phyloP scores from a whole-genome alignment of 1,140 invertebrate genomes.

The Drosophila biarmipes region DNA sequence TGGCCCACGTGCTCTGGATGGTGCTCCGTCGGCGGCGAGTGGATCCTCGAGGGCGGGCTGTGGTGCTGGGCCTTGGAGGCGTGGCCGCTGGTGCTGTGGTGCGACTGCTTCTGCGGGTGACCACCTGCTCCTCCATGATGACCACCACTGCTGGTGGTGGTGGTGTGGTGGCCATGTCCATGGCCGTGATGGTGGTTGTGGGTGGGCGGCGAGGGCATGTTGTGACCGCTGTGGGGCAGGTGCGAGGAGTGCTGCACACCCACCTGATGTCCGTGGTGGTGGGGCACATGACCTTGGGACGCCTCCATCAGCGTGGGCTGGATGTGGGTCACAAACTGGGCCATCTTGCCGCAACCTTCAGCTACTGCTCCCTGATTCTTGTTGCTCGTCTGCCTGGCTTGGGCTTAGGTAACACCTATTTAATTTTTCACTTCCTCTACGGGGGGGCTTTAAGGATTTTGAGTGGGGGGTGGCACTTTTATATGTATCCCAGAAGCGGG shows the following conservation, averaged over 20 bases:
- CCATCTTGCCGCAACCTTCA: conserved; percentile 73
- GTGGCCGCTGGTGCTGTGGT: conserved; percentile 27
- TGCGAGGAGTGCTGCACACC: conserved; percentile 81
- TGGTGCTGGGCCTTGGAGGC: conserved; percentile 57
- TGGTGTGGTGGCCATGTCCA: conserved; percentile 54
- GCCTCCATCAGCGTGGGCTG: conserved; percentile 86
- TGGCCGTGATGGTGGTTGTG: conserved; percentile 80
- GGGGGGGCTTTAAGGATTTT: neutral
- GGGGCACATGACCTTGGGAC: conserved; percentile 85
- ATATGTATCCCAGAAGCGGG: conserved; percentile 61
- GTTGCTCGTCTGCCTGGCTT: neutral
- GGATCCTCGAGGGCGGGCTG: conserved; percentile 59
- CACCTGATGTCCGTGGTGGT: conserved; percentile 83
- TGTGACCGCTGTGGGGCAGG: conserved; percentile 83
- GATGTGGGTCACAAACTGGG: conserved; percentile 87
- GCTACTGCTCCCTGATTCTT: conserved; percentile 17
- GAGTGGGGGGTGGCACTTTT: conserved; percentile 4
- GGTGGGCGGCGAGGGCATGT: conserved; percentile 82
- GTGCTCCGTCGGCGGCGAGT: conserved; percentile 61
- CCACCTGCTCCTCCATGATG: conserved; percentile 35
- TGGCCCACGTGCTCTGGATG: conserved; percentile 50
- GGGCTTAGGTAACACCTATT: conserved; percentile 63
- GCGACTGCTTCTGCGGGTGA: conserved; percentile 47
- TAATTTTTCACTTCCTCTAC: conserved; percentile 47
- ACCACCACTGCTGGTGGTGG: conserved; percentile 7